Percentiles rank a stretch among this genome's conserved stretches.
phyloP scores from a whole-genome alignment of 2,888 invertebrate genomes.

The Melieria crassipennis region DNA sequence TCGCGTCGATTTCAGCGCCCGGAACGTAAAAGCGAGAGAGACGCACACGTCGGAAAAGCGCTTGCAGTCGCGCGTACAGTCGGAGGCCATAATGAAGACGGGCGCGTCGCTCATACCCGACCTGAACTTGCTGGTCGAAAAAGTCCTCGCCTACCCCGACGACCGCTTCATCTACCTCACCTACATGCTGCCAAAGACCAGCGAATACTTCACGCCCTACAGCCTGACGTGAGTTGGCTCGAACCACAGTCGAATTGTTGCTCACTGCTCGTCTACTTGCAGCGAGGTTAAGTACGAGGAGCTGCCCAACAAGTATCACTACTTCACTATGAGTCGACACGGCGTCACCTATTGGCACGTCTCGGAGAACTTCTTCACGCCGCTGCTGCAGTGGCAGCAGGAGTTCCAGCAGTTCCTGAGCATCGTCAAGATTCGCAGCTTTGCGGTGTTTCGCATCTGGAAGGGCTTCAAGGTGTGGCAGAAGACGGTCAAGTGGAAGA shows the following conservation, averaged over 20 bases:
- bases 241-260: not conserved
- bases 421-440: slow-evolving; percentile 78
- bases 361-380: slow-evolving; percentile 81
- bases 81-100: slow-evolving; percentile 41
- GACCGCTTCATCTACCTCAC: slow-evolving; percentile 79
- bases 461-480: slow-evolving; percentile 86
- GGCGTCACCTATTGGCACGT: slow-evolving; percentile 82
- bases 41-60: not conserved
- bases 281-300: slow-evolving; percentile 80
- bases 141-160: slow-evolving; percentile 69
- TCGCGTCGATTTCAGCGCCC: no score
- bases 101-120: slow-evolving; percentile 61
- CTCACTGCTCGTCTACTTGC: slow-evolving; percentile 39
- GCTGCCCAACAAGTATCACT: slow-evolving; percentile 74
- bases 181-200: slow-evolving; percentile 77
- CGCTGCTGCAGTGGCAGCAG: slow-evolving; percentile 81
- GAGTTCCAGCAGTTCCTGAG: slow-evolving; percentile 84
- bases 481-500: slow-evolving; percentile 76
- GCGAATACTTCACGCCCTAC: slow-evolving; percentile 80
- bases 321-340: slow-evolving; percentile 82
- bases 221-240: slow-evolving; percentile 72
- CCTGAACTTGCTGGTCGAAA: slow-evolving; percentile 57
- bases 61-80: no score
- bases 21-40: no score
- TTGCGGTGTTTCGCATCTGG: slow-evolving; percentile 76